phyloP scores from a whole-genome alignment of 2,797 vertebrate species.

The Melanotaenia boesemani region DNA sequence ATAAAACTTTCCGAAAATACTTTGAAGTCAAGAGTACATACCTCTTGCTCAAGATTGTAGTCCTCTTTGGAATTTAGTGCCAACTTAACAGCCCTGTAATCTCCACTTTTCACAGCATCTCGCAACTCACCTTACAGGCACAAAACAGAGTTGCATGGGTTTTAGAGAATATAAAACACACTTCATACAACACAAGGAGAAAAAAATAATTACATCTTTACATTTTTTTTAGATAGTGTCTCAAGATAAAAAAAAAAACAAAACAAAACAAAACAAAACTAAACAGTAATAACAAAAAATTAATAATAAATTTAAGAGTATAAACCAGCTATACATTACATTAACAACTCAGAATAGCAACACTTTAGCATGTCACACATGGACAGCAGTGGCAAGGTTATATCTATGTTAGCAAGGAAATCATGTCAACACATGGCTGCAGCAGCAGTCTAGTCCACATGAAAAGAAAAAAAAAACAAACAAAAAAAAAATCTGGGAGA shows the following conservation, averaged over 20 bases:
- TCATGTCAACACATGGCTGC: background rate
- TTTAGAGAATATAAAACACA: background rate
- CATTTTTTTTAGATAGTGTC: no score
- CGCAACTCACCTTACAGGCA: slow-evolving; percentile 86
- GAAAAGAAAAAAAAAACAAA: no score
- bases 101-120: slow-evolving; percentile 96
- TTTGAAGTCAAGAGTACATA: slow-evolving; percentile 58
- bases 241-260: no score
- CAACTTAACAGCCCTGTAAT: slow-evolving; percentile 94
- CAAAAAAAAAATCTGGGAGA: no score
- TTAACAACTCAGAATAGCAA: no score
- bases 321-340: no score
- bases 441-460: no score
- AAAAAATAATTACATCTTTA: background rate
- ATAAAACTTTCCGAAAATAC: background rate
- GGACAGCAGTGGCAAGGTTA: no score
- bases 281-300: no score
- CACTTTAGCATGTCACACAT: no score
- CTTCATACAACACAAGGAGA: background rate
- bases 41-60: slow-evolving; percentile 98
- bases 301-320: no score
- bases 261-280: no score
- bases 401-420: background rate
- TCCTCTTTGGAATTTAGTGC: slow-evolving; percentile 94
- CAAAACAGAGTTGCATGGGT: background rate